Conservation (phyloP, 2,888 invertebrate genomes). For the Nomada goodeniana region DNA sequence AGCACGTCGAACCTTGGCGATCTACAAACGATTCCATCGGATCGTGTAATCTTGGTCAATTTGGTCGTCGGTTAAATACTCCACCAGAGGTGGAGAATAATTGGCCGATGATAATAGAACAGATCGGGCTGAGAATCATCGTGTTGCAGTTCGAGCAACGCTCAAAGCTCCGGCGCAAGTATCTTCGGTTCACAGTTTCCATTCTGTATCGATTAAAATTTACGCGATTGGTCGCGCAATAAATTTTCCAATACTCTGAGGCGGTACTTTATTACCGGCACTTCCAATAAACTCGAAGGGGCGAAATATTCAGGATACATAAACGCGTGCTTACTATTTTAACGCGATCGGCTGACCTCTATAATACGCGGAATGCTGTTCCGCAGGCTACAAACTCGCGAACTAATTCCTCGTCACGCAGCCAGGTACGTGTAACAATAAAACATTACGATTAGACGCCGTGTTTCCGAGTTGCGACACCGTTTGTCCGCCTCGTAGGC, state of each 20-base stretch:
- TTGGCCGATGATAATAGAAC: too few relatives aligned
- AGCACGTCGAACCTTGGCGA: too few relatives aligned
- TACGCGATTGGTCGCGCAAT: neutral
- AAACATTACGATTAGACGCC: constrained; percentile 58
- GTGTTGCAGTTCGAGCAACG: neutral
- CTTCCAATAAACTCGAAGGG: too few relatives aligned
- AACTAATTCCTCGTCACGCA: constrained; percentile 42
- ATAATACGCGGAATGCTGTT: constrained; percentile 18
- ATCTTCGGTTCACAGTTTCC: neutral
- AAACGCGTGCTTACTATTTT: neutral
- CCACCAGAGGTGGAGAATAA: too few relatives aligned
- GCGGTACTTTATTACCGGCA: neutral
- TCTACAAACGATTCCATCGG: too few relatives aligned
- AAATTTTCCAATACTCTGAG: too few relatives aligned
- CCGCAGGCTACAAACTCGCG: neutral
- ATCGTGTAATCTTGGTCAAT: too few relatives aligned
- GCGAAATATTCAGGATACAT: neutral
- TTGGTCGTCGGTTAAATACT: too few relatives aligned
- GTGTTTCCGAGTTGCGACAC: constrained; percentile 58
- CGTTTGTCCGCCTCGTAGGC: constrained; percentile 47
- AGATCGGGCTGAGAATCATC: neutral
- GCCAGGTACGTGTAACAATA: constrained; percentile 47
- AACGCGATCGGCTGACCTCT: neutral
- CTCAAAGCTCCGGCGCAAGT: neutral
- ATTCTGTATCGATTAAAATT: neutral